Percentiles rank a stretch among this genome's conserved stretches.
Evolutionary conservation across 2,888 invertebrate genomes (phyloP).

Genomic region (Lasioglossum malachurum): DNA sequence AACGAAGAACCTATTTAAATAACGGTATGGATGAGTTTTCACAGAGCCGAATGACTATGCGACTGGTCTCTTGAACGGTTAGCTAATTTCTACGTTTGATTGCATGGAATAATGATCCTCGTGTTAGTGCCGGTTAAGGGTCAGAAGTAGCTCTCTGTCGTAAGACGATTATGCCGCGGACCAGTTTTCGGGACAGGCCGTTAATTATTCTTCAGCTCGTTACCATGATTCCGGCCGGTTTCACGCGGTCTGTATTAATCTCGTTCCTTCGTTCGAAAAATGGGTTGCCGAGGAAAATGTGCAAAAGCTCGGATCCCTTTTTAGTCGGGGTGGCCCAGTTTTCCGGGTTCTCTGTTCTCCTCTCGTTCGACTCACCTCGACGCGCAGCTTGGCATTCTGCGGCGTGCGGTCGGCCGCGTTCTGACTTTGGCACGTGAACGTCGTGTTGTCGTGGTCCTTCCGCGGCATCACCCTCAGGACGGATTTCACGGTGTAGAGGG

Average conservation of each 20-base stretch:
- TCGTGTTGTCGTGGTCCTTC: constrained; percentile 95
- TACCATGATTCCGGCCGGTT: constrained; percentile 54
- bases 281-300: constrained; percentile 41
- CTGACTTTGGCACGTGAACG: constrained; percentile 96
- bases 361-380: constrained; percentile 88
- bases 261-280: constrained; percentile 48
- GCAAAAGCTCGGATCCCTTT: constrained; percentile 22
- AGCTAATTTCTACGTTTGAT: not conserved
- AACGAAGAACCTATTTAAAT: not conserved
- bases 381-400: constrained; percentile 91
- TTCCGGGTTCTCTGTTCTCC: constrained; percentile 3
- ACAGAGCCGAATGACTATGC: not conserved
- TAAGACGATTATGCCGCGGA: constrained; percentile 56
- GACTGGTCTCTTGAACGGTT: not conserved
- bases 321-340: constrained; percentile 35
- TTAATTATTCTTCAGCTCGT: constrained; percentile 71
- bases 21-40: not conserved
- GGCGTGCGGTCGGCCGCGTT: constrained; percentile 96
- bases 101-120: not conserved
- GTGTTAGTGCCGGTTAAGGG: not conserved
- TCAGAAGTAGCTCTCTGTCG: constrained; percentile 1
- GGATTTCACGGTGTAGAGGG: constrained; percentile 94
- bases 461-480: constrained; percentile 93
- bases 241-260: constrained; percentile 57
- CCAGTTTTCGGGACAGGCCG: constrained; percentile 57